Evolutionary conservation across 2,113 vertebrate species (phyloP).

Genomic region (Sinocyclocheilus rhinocerous): DNA sequence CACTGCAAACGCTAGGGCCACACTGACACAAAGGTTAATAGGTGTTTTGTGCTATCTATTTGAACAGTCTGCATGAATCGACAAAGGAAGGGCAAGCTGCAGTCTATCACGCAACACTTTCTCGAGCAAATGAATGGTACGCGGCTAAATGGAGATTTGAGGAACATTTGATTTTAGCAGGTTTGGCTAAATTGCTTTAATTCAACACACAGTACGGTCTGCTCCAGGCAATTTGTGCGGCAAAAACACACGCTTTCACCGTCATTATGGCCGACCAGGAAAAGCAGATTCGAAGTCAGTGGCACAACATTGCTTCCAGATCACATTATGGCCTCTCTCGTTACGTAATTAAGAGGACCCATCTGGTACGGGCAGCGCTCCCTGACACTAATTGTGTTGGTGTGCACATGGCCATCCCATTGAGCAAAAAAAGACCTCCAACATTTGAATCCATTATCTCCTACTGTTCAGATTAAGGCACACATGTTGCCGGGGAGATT

Average conservation of each 20-base stretch:
- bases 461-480: conserved; percentile 59
- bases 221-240: conserved; percentile 21
- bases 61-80: conserved; percentile 35
- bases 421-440: conserved; percentile 49
- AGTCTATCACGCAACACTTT: neutral
- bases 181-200: conserved; percentile 30
- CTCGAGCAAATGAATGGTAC: conserved; percentile 10
- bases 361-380: conserved; percentile 56
- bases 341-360: conserved; percentile 59
- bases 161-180: conserved; percentile 43
- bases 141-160: conserved; percentile 42
- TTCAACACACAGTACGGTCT: conserved; percentile 4
- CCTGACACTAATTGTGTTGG: conserved; percentile 59
- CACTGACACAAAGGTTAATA: conserved; percentile 49
- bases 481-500: conserved; percentile 59
- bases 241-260: conserved; percentile 31
- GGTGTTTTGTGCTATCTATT: conserved; percentile 46
- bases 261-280: conserved; percentile 30
- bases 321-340: conserved; percentile 48
- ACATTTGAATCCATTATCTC: conserved; percentile 61
- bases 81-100: conserved; percentile 34
- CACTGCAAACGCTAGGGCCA: conserved; percentile 31
- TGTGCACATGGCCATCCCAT: conserved; percentile 53
- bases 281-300: conserved; percentile 43
- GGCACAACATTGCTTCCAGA: conserved; percentile 49